Base-by-base conservation (phyloP, 2,888 invertebrate species). In the Xylocampa areola region DNA sequence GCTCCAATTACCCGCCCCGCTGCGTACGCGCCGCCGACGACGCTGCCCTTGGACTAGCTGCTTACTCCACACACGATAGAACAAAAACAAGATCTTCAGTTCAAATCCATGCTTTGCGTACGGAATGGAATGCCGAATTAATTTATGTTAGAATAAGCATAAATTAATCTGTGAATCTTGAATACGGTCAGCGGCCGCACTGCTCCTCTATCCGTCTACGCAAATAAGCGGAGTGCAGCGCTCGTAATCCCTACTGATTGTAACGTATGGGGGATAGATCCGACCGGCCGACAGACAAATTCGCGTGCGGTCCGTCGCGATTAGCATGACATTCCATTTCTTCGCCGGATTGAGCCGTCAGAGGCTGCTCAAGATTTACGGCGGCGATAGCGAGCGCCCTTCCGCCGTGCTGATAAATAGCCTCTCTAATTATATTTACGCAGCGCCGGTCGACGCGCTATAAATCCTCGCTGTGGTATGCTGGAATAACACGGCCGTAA, bases 391-490 rank as follows among this genome's bases (percentile, higher is more conserved):
- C 82, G 82, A 80, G 88, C 87, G 90, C 91, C 90, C 92, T 91
- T 92, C 92, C 91, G 88, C 86, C 85, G 88, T 77, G 76, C 90
- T 92, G 92, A 93, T 91, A 92, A 91, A 93, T 92, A 87, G 90
- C 89, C 87, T 82, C 89, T 92, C 89, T 93, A 92, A 93, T 93
- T 93, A 93, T 93, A 93, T 92, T 93, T 92, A 94, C 92, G 90
- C 90, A 87, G 91, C 88, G 89, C 87, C 90, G 84, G 84, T 79
- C 87, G 89, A 85, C 87, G 83, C 82, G 84, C 88, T 82, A 91
- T 93, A 92, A 92, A 92, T 93, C 86, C 85, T 71, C 80, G 67
- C 64, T 59, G 67, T 72, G 86, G 90, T 87, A 90, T 91, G 89
- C 81, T 78, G 84, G 88, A 87, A 88, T 89, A 92, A 87, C 89